These are phyloP conservation scores for Lissonota sp. DNA, from an alignment of 2,888 invertebrate genomes.

Conservation along the genomic window DNA sequence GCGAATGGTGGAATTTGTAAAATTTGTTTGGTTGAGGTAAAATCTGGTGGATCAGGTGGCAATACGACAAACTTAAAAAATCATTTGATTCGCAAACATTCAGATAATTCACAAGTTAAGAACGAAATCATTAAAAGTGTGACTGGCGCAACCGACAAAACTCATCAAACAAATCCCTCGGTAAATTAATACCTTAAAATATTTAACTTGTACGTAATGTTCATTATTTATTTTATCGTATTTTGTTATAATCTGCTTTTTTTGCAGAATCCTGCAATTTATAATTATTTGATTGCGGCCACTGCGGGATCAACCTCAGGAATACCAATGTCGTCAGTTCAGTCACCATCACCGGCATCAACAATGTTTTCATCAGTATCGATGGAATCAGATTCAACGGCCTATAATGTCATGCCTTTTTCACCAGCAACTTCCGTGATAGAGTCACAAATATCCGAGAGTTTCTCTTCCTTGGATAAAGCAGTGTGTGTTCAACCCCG, in stretches of 20 bases:
- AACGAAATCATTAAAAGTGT: neutral
- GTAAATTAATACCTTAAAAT: too few relatives aligned
- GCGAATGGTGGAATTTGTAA: neutral
- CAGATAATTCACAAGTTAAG: neutral
- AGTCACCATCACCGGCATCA: neutral
- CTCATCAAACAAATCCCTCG: neutral
- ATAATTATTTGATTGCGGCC: neutral
- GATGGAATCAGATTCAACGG: neutral
- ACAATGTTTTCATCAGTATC: neutral
- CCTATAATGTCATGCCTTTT: neutral
- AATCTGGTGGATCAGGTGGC: neutral
- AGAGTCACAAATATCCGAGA: neutral
- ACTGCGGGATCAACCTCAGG: neutral
- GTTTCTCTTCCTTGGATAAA: neutral
- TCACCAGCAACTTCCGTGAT: neutral
- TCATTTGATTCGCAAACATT: neutral
- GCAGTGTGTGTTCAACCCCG: neutral
- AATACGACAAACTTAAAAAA: neutral
- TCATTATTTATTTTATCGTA: conserved; percentile 2
- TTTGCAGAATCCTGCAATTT: neutral
- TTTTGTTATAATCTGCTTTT: neutral
- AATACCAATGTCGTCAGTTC: neutral
- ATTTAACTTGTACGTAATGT: too few relatives aligned
- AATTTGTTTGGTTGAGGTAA: neutral
- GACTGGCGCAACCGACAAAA: neutral